These are phyloP conservation scores for Zygothrica quintamaculata DNA, from an alignment of 2,888 invertebrate genomes.

Conservation along the genomic window DNA sequence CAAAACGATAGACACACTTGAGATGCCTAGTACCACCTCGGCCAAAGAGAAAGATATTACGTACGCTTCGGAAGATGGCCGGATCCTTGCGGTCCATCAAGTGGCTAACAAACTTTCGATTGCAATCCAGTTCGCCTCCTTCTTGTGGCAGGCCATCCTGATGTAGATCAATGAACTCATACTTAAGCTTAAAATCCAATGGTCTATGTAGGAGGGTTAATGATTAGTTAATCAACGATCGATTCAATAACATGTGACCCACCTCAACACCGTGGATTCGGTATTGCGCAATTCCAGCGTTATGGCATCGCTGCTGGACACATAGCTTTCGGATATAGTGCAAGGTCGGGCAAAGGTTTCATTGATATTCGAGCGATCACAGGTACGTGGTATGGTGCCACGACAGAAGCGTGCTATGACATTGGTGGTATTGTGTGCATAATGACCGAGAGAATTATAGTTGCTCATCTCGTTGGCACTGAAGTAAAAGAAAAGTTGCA, in stretches of 20 bases:
- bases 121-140: constrained; percentile 88
- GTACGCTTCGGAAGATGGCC: constrained; percentile 91
- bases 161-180: constrained; percentile 94
- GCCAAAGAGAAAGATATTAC: constrained; percentile 94
- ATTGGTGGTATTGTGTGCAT: constrained; percentile 89
- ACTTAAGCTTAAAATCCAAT: constrained; percentile 92
- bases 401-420: constrained; percentile 92
- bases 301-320: constrained; percentile 92
- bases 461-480: constrained; percentile 55
- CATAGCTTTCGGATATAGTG: constrained; percentile 91
- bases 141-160: constrained; percentile 93
- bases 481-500: too few species aligned
- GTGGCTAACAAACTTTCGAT: constrained; percentile 90
- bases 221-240: neutral
- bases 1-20: constrained; percentile 95
- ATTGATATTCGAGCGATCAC: constrained; percentile 91
- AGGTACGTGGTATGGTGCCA: constrained; percentile 92
- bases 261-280: constrained; percentile 94
- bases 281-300: constrained; percentile 91
- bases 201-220: constrained; percentile 86
- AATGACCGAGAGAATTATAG: constrained; percentile 83
- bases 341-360: constrained; percentile 89
- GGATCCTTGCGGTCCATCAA: constrained; percentile 86
- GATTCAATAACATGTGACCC: constrained; percentile 72
- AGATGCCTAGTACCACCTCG: constrained; percentile 93